Evolutionary conservation across 2,113 vertebrate species (phyloP).

Genomic region (Heteronetta atricapilla): DNA sequence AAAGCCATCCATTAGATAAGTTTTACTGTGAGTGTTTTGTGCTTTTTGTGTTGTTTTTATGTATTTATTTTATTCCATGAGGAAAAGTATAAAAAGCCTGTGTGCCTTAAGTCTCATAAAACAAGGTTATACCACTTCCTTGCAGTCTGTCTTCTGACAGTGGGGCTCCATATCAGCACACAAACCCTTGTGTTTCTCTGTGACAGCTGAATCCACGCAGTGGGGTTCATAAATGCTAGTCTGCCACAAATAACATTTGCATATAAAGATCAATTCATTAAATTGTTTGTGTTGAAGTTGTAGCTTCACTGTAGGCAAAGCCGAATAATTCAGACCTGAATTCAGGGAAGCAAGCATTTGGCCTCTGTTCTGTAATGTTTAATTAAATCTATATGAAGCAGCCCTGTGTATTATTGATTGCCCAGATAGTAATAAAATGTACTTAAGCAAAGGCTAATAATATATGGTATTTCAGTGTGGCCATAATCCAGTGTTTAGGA

Average conservation of each 20-base stretch:
- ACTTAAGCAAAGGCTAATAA: not conserved
- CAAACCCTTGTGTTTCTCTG: not conserved
- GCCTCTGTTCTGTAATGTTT: not conserved
- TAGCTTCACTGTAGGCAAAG: not conserved
- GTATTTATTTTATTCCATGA: not conserved
- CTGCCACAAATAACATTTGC: not conserved
- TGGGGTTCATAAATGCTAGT: not conserved
- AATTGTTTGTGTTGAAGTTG: not conserved
- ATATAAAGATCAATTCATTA: not conserved
- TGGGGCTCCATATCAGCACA: not conserved
- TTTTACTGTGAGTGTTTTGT: not conserved
- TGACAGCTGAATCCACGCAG: not conserved
- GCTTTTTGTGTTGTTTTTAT: not conserved
- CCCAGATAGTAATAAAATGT: not conserved
- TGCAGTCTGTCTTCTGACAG: not conserved
- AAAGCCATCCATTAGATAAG: not conserved
- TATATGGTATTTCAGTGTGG: not conserved
- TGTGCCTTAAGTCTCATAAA: not conserved
- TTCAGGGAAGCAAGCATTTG: not conserved
- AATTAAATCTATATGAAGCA: not conserved
- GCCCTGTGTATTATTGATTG: not conserved
- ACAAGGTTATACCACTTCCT: not conserved
- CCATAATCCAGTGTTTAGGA: not conserved
- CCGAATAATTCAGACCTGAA: not conserved
- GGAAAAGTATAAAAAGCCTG: not conserved